These are phyloP conservation scores for Coleophora deauratella DNA, from an alignment of 2,888 invertebrate genomes.

Conservation along the genomic window DNA sequence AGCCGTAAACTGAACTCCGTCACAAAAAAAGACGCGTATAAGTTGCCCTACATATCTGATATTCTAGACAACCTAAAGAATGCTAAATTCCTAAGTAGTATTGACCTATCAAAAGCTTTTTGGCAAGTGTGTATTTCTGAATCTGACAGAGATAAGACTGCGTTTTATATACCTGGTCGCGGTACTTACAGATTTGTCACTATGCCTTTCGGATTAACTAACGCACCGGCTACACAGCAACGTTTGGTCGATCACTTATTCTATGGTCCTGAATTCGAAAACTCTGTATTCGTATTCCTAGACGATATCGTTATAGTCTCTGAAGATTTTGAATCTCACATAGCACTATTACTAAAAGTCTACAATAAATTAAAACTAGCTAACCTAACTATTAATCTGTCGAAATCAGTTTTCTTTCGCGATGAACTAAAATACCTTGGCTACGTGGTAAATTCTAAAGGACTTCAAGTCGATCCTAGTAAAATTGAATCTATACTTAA, in stretches of 20 bases:
- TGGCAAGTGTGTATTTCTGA: too few species aligned
- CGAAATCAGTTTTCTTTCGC: constrained; percentile 16
- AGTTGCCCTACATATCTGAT: constrained; percentile 14
- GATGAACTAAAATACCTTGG: constrained; percentile 16
- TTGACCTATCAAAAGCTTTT: constrained; percentile 10
- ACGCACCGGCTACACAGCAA: constrained; percentile 14
- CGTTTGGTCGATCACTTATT: constrained; percentile 5
- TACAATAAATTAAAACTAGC: constrained; percentile 16
- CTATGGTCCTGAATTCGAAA: too few species aligned
- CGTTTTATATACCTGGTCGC: constrained; percentile 15
- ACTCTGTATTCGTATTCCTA: constrained; percentile 16
- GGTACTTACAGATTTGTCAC: constrained; percentile 11
- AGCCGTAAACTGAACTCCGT: constrained; percentile 9
- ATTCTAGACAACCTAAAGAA: constrained; percentile 10
- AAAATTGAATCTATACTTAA: constrained; percentile 6
- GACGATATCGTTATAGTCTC: constrained; percentile 19
- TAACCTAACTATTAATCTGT: constrained; percentile 17
- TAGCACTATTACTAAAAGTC: constrained; percentile 14
- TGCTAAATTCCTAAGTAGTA: constrained; percentile 7
- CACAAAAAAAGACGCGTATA: constrained; percentile 12
- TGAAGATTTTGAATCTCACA: constrained; percentile 17
- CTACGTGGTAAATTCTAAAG: too few species aligned
- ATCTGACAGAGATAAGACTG: constrained; percentile 17
- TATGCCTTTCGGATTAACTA: constrained; percentile 14
- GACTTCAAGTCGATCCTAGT: constrained; percentile 21